phyloP scores from a whole-genome alignment of 2,888 invertebrate species.

The Abscondita cerata region DNA sequence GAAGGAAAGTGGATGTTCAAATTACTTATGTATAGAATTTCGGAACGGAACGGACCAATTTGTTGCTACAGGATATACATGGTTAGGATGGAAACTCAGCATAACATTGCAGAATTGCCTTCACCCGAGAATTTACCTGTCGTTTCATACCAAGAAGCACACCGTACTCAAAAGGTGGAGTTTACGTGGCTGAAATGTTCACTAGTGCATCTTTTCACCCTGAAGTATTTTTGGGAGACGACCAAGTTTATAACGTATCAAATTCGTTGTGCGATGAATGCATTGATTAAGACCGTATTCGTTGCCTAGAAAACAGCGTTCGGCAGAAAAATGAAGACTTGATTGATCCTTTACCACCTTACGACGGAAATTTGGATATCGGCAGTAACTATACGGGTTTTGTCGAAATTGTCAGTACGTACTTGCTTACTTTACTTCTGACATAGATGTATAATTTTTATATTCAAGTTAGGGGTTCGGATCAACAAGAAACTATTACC shows the following conservation, averaged over 20 bases:
- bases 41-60: constrained; percentile 86
- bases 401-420: constrained; percentile 80
- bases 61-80: constrained; percentile 86
- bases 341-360: constrained; percentile 59
- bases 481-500: constrained; percentile 61
- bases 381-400: constrained; percentile 86
- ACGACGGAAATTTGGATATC: constrained; percentile 78
- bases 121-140: constrained; percentile 73
- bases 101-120: constrained; percentile 71
- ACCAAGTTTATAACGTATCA: constrained; percentile 56
- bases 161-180: constrained; percentile 72
- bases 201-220: constrained; percentile 70
- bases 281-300: constrained; percentile 59
- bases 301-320: constrained; percentile 46
- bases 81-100: constrained; percentile 71
- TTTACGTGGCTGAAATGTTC: constrained; percentile 87
- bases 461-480: constrained; percentile 60
- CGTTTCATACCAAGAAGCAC: constrained; percentile 76
- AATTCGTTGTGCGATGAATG: constrained; percentile 60
- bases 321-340: constrained; percentile 45
- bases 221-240: constrained; percentile 79
- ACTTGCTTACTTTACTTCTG: not conserved
- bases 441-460: constrained; percentile 6
- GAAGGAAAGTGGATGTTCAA: constrained; percentile 77
- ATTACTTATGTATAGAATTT: constrained; percentile 75